Evolutionary conservation across 2,888 invertebrate species (phyloP), one percentile per base, ranked within the genome.

Genomic region (Trichogramma evanescens): DNA sequence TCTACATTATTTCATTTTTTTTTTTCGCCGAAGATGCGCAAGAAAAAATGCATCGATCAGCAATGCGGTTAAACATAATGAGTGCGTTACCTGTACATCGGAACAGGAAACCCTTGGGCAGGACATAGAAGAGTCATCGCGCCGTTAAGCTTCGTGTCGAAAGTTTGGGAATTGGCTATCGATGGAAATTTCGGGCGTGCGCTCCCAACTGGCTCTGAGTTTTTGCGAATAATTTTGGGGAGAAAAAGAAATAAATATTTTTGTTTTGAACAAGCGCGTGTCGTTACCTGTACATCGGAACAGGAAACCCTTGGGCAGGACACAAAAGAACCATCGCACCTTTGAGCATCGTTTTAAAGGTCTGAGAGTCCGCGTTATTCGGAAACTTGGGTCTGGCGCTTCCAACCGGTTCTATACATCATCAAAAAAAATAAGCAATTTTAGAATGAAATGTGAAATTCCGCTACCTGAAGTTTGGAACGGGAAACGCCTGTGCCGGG

Each of bases 401-500:
- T 80, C 88, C 88, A 80, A 89, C 85, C 69, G 91, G 90, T 82
- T 90, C 88, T 88, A 77, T 58, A 26, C 26, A 26, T 26, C 26
- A 26, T 26, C 10, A 48, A 48, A 48, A 48, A 48, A 48, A 48
- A 10, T 10, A 13, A 48, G 26, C 26, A 4, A 13, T 26, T 26
- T 26, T 26, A 26, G 26, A 26, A 26, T 26, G 26, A 26, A 26
- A 26, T 26, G 26, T 26, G 54, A 45, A 49, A 59, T 56, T n/a
- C 26, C 54, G 67, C 65, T 85, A 88, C 88, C 88, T 86, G 83
- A 85, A 86, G 76, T 81, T 82, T 74, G 88, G 88, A 77, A 84
- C 84, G 68, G 88, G 88, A 80, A 84, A 89, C 53, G 87, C 88
- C 81, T 90, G 89, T 64, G 88, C 88, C 54, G 88, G 88, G 75